Evolutionary conservation across 2,113 vertebrate species (phyloP).

Genomic region (Bos taurus): DNA sequence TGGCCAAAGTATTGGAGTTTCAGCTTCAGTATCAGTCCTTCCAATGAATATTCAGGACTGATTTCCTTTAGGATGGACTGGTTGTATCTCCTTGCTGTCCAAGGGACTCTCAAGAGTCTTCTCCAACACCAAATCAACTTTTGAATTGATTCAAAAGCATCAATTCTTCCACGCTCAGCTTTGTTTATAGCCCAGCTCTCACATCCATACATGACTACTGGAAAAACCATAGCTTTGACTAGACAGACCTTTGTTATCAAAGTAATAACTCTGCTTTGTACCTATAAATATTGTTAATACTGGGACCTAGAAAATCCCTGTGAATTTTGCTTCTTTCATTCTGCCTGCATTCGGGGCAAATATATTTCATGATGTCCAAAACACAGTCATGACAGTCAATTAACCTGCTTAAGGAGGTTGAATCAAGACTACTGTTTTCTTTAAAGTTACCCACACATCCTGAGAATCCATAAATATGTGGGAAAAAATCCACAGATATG

Average conservation of each 20-base stretch:
- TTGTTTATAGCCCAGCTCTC: background rate
- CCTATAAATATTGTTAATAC: background rate
- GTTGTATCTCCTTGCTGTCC: background rate
- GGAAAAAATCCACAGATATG: background rate
- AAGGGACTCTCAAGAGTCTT: background rate
- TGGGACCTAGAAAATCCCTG: background rate
- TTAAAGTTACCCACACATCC: background rate
- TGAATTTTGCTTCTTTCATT: background rate
- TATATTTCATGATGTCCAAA: background rate
- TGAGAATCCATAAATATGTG: background rate
- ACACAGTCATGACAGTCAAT: background rate
- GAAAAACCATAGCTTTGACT: background rate
- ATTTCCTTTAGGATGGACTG: background rate
- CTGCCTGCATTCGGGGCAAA: background rate
- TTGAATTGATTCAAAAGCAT: background rate
- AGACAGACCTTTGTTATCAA: background rate
- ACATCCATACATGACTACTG: background rate
- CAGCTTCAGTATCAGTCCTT: background rate
- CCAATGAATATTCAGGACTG: background rate
- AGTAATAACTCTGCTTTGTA: background rate
- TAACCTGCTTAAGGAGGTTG: background rate
- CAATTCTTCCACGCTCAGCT: background rate
- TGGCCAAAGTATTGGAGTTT: background rate
- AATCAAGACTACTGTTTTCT: background rate
- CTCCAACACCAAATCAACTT: background rate